Conservation (phyloP, 1,140 invertebrate genomes). For the Fopius arisanus region DNA sequence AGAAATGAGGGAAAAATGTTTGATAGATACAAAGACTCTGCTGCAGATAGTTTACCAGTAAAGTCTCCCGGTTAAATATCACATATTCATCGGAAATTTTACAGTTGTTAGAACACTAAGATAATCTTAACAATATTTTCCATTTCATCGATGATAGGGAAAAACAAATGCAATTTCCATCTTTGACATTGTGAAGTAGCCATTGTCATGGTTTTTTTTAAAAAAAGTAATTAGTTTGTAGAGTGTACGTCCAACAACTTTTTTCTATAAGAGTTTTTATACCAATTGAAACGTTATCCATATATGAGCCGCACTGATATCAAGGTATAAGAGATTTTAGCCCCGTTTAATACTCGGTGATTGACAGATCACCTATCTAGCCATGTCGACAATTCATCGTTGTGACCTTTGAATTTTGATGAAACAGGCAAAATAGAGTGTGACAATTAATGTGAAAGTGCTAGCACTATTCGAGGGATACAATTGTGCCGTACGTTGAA, state of each 20-base stretch:
- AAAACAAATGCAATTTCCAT: background rate
- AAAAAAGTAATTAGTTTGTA: slow-evolving; percentile 11
- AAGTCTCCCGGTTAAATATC: background rate
- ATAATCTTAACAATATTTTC: background rate
- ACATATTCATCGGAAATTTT: background rate
- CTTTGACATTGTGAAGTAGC: slow-evolving; percentile 4
- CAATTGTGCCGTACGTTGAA: background rate
- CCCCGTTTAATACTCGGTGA: background rate
- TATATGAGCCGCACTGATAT: background rate
- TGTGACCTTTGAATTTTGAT: background rate
- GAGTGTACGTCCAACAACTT: slow-evolving; percentile 49
- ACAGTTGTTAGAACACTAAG: background rate
- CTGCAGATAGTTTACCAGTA: background rate
- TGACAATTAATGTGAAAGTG: background rate
- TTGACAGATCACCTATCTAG: background rate
- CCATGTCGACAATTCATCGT: background rate
- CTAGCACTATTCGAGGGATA: background rate
- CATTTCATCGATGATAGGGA: background rate
- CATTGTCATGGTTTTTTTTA: slow-evolving; percentile 3
- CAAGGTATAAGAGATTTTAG: background rate
- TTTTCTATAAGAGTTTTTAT: slow-evolving; percentile 57
- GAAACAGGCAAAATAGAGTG: background rate
- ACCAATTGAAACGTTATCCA: slow-evolving; percentile 47
- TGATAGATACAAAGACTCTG: background rate
- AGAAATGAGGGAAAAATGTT: background rate